Conservation (phyloP, 2,113 vertebrate species). For the Sander vitreus region DNA sequence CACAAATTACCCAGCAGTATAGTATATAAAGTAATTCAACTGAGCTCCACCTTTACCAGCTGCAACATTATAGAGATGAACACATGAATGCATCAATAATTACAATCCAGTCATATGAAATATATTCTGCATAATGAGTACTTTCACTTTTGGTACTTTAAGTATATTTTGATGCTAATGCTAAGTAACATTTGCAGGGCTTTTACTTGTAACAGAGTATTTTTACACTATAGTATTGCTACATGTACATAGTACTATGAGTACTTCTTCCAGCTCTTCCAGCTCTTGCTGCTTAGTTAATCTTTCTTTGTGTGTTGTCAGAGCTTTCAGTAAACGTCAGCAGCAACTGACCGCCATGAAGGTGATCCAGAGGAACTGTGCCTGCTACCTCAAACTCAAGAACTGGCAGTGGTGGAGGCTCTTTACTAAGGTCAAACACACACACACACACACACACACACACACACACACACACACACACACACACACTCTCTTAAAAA, state of each 20-base stretch:
- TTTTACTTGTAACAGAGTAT: not conserved
- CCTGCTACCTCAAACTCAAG: conserved; percentile 94
- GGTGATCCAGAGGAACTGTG: conserved; percentile 95
- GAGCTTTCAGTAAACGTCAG: conserved; percentile 94
- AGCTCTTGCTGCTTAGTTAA: not conserved
- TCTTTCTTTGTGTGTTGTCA: conserved; percentile 55
- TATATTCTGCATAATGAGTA: no score
- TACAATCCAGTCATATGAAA: no score
- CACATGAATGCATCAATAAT: no score
- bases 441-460: conserved; percentile 10
- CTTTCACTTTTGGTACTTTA: no score
- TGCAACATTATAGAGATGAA: not conserved
- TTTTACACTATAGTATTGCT: not conserved
- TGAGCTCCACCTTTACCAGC: not conserved
- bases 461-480: not conserved
- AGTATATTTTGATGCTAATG: no score
- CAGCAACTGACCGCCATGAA: conserved; percentile 96
- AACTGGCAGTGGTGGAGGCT: conserved; percentile 99
- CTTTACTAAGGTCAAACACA: conserved; percentile 90
- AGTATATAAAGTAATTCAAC: not conserved
- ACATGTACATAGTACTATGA: not conserved
- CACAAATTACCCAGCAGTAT: not conserved
- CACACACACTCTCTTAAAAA: not conserved
- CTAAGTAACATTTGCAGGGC: no score
- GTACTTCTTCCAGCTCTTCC: not conserved